These are phyloP conservation scores for Acipenser transmontanus DNA, from an alignment of 2,797 vertebrate species.

Conservation along the genomic window DNA sequence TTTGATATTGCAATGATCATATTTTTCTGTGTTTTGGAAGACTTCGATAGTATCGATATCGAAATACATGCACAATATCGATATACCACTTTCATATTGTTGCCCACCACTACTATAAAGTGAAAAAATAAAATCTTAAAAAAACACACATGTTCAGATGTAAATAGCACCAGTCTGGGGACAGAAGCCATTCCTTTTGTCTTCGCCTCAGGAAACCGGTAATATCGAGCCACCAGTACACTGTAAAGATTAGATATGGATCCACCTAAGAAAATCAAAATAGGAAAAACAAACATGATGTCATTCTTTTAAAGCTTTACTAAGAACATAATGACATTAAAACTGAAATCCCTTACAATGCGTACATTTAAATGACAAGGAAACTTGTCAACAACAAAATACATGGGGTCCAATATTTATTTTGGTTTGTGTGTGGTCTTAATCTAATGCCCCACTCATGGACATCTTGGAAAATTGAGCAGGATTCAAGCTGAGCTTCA, in stretches of 20 bases:
- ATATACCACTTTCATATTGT: no score
- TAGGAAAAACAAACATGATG: conserved; percentile 4
- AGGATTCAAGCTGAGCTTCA: no score
- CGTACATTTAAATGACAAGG: conserved; percentile 7
- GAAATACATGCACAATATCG: no score
- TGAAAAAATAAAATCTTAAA: no score
- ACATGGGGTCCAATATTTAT: not conserved
- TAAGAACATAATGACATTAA: not conserved
- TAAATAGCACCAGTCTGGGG: conserved; percentile 53
- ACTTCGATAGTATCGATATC: no score
- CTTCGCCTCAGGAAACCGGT: conserved; percentile 61
- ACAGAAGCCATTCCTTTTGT: conserved; percentile 50
- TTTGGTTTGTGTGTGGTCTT: no score
- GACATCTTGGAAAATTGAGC: no score
- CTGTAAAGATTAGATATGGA: conserved; percentile 64
- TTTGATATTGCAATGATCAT: no score
- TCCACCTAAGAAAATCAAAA: conserved; percentile 40
- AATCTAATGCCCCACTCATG: no score
- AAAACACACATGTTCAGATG: conserved; percentile 51
- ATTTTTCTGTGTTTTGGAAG: no score
- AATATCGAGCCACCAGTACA: conserved; percentile 52
- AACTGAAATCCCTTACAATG: not conserved
- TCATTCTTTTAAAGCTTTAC: no score
- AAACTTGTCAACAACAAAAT: not conserved
- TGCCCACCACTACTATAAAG: no score